These are phyloP conservation scores for Calephelis virginiensis DNA, from an alignment of 1,140 invertebrate species.

Conservation along the genomic window DNA sequence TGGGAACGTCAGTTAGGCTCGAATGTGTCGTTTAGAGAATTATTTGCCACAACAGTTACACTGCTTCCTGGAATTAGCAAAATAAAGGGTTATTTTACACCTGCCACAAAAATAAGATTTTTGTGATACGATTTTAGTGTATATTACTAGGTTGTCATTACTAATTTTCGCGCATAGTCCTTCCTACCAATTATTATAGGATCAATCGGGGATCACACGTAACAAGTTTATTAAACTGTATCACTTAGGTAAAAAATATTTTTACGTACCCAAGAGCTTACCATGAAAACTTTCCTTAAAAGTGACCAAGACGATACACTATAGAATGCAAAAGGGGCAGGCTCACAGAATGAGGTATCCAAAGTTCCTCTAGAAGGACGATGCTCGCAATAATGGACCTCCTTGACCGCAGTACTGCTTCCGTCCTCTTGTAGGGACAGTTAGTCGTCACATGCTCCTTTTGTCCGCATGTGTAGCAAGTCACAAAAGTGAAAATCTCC, in stretches of 20 bases:
- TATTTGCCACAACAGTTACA: too few relatives aligned
- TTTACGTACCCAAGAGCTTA: constrained; percentile 22
- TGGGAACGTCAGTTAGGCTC: too few relatives aligned
- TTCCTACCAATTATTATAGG: too few relatives aligned
- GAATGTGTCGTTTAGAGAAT: too few relatives aligned
- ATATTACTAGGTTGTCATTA: too few relatives aligned
- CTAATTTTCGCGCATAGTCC: too few relatives aligned
- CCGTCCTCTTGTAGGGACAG: constrained; percentile 26
- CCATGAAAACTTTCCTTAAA: constrained; percentile 20
- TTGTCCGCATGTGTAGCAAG: constrained; percentile 29
- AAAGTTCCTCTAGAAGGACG: constrained; percentile 24
- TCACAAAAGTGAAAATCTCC: constrained; percentile 24
- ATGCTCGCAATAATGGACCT: constrained; percentile 33
- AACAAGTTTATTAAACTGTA: too few relatives aligned
- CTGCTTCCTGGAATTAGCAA: too few relatives aligned
- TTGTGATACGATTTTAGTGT: too few relatives aligned
- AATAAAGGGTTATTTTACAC: too few relatives aligned
- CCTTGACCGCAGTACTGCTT: constrained; percentile 27
- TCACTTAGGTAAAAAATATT: neutral
- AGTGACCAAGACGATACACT: constrained; percentile 27
- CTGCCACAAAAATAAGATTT: too few relatives aligned
- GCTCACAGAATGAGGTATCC: constrained; percentile 32
- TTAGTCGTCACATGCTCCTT: constrained; percentile 22
- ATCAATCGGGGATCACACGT: too few relatives aligned
- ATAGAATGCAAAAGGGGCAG: constrained; percentile 21